Percentiles rank a stretch among this genome's conserved stretches.
phyloP scores from a whole-genome alignment of 2,888 invertebrate species.

The Dione vanillae region DNA sequence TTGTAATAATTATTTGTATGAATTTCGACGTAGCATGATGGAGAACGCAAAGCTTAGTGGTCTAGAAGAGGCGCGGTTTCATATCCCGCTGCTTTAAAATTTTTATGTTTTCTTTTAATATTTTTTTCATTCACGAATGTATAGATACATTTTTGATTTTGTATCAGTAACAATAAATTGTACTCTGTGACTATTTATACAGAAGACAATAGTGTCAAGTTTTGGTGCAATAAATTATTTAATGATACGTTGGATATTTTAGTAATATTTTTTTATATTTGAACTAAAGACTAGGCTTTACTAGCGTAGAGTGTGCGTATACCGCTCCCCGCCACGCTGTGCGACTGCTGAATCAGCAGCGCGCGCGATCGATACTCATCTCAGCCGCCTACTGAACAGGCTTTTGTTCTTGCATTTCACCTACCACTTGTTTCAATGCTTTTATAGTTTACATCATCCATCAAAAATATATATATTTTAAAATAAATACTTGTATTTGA shows the following conservation, averaged over 20 bases:
- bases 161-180: no score
- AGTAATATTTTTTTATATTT: conserved; percentile 1
- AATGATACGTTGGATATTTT: background rate
- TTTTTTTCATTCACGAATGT: no score
- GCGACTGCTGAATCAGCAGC: conserved; percentile 69
- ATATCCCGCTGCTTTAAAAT: no score
- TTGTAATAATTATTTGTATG: no score
- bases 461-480: conserved; percentile 1
- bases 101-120: no score
- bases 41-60: no score
- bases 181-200: no score
- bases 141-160: no score
- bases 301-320: conserved; percentile 45
- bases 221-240: background rate
- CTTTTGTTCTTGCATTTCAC: conserved; percentile 57
- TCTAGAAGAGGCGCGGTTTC: no score
- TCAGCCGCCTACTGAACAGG: conserved; percentile 58
- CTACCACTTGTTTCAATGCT: conserved; percentile 23
- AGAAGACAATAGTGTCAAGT: background rate
- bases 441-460: conserved; percentile 8
- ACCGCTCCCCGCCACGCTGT: conserved; percentile 49
- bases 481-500: no score
- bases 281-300: background rate
- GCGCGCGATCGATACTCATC: conserved; percentile 73
- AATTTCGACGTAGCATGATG: no score